Evolutionary conservation across 2,888 invertebrate genomes (phyloP), one percentile per base, ranked within the genome.

Genomic region (Dryobotodes eremita): DNA sequence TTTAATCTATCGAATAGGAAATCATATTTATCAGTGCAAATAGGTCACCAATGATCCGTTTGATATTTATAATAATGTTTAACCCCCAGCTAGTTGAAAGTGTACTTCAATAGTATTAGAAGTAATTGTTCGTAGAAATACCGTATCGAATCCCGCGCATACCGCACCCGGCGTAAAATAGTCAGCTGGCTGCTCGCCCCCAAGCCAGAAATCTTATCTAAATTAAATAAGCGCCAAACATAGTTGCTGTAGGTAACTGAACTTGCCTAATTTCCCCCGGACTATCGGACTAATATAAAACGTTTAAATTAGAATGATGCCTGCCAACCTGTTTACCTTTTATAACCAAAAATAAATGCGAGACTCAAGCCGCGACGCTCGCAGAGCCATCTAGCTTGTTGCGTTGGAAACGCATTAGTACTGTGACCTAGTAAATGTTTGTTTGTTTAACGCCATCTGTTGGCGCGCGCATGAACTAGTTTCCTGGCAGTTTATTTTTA

Each of bases 291-390:
- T 88, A 86, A 89, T 89, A 85, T 90, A 90, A 92, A 90, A 85
- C 84, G 84, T 79, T 85, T 90, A 89, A 90, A 89, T 90, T 83
- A 79, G 87, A 90, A 90, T 90, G 84, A 89, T 91, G 91, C 86
- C 90, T 90, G 91, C 88, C 88, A 91, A 90, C 87, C 74, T 82
- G 87, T 92, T 93, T 93, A 92, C 93, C 92, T 92, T 94, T 92
- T 91, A 91, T 91, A 79, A 92, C 94, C 93, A 94, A 95, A 95
- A 96, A 96, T 95, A 95, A 95, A 95, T 91, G 91, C 92, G 93
- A 92, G 92, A 90, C 86, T 91, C 89, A 84, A 86, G 80, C 86
- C 75, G 82, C 73, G 78, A 72, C 59, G 70, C 42, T 42, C 17
- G n/a, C 66, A 89, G 82, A 92, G 94, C 94, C 95, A 94, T 92